Conservation (phyloP, 2,113 vertebrate genomes). For the Leuciscus idus region DNA sequence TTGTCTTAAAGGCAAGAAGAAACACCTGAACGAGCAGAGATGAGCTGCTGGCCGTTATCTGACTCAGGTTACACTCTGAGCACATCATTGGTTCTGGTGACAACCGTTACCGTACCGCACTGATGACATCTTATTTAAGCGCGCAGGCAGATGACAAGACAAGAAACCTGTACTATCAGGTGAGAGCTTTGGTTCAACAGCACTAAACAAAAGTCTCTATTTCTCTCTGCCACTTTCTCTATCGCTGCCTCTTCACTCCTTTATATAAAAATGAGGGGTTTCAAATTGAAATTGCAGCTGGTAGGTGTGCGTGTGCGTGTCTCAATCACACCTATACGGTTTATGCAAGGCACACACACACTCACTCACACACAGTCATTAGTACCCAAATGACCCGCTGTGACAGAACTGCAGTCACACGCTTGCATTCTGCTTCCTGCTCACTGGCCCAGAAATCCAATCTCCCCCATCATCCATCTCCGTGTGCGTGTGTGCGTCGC, state of each 20-base stretch:
- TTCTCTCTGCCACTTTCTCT: background rate
- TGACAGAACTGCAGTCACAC: slow-evolving; percentile 44
- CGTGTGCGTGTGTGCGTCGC: background rate
- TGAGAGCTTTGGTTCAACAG: background rate
- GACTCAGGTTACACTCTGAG: background rate
- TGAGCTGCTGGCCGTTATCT: slow-evolving; percentile 13
- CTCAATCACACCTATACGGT: slow-evolving; percentile 31
- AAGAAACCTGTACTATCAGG: background rate
- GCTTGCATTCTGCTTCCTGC: slow-evolving; percentile 43
- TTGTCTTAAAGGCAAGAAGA: slow-evolving; percentile 11
- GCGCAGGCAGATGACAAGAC: slow-evolving; percentile 11
- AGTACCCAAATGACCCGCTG: slow-evolving; percentile 48
- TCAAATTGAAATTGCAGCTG: slow-evolving; percentile 13
- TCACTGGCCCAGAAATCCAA: slow-evolving; percentile 50
- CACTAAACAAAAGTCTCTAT: slow-evolving; percentile 25
- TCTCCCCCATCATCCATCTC: slow-evolving; percentile 44
- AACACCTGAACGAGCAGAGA: slow-evolving; percentile 21
- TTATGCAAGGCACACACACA: slow-evolving; percentile 14
- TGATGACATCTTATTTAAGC: slow-evolving; percentile 39
- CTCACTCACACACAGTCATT: slow-evolving; percentile 37
- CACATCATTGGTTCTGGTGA: slow-evolving; percentile 28
- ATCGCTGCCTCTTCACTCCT: background rate
- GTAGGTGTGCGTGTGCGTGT: background rate
- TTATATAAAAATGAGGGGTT: background rate
- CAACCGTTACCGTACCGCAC: background rate